Base-by-base conservation (phyloP, 2,888 invertebrate genomes). In the Cetonia aurata region DNA sequence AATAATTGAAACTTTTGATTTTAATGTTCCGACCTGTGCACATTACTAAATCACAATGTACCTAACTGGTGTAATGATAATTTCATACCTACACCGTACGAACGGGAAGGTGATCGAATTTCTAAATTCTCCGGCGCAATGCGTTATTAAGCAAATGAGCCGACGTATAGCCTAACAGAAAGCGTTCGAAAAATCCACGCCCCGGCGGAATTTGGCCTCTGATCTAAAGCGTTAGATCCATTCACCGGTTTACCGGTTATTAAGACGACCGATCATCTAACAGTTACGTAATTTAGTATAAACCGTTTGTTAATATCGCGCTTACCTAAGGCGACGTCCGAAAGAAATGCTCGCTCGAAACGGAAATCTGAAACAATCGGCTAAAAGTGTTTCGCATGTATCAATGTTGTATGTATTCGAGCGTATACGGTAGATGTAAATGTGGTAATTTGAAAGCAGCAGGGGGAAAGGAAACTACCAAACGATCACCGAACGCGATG, bases 221-320 rank as follows among this genome's bases (percentile, higher is more conserved):
- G 62, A 48, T 31, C 62, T 15, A 31, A 25, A 25, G 62, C 13
- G 10, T 33, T 62, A 46, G 44, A 46, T 44, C 59, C 62, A 37
- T 48, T 62, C 48, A 15, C 62, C 31, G 17, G 12, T 62, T 62
- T 46, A 60, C 46, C 41, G n/a, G 31, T 48, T 33, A 62, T 62
- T 62, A 62, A 62, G 31, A 62, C 33, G 15, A 15, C 15, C 48
- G 62, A 33, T 48, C 48, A 48, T 48, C 62, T 48, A 48, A 48
- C 31, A 37, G 48, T 62, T 62, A 62, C 62, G 33, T 33, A 62
- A 62, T 62, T 46, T 62, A 48, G 48, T 48, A 33, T 12, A 48
- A 48, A 62, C 62, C 62, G 62, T 62, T 62, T 46, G 48, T 62
- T 25, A 31, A 12, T 48, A 48, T 56, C 41, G 15, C 15, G 13